Evolutionary conservation across 2,797 vertebrate genomes (phyloP).

Genomic region (Bovichtus variegatus): DNA sequence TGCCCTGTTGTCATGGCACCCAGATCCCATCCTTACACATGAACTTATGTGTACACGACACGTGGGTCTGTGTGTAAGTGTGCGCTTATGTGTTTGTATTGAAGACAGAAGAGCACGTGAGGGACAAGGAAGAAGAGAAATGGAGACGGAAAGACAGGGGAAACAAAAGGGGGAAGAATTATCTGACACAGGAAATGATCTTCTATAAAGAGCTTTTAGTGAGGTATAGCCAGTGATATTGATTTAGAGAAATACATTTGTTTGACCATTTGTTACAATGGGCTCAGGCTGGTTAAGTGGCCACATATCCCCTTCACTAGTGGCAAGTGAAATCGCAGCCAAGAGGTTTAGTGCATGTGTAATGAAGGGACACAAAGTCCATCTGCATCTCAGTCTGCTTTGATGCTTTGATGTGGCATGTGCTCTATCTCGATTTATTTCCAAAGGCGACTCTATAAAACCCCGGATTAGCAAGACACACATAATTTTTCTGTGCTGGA

Average conservation of each 20-base stretch:
- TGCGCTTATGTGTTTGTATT: neutral
- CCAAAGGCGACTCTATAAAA: conserved; percentile 58
- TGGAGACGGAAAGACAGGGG: conserved; percentile 23
- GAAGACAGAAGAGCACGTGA: conserved; percentile 14
- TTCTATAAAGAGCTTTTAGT: conserved; percentile 60
- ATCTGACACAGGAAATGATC: conserved; percentile 70
- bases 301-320: conserved; percentile 66
- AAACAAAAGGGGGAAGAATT: conserved; percentile 46
- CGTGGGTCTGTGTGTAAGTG: conserved; percentile 19
- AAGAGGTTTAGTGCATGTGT: conserved; percentile 78
- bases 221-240: conserved; percentile 56
- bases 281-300: conserved; percentile 74
- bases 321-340: conserved; percentile 73
- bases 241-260: conserved; percentile 69
- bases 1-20: conserved; percentile 86
- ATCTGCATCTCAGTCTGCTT: conserved; percentile 80
- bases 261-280: conserved; percentile 69
- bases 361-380: conserved; percentile 80
- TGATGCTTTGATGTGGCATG: conserved; percentile 73
- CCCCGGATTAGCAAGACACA: conserved; percentile 57
- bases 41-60: conserved; percentile 43
- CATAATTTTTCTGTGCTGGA: conserved; percentile 39
- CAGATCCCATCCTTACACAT: conserved; percentile 78
- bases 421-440: conserved; percentile 61
- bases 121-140: conserved; percentile 29